Percentiles rank a stretch among this genome's conserved stretches.
These are phyloP conservation scores for Furnarius figulus DNA, from an alignment of 2,113 vertebrate genomes.

Conservation along the genomic window DNA sequence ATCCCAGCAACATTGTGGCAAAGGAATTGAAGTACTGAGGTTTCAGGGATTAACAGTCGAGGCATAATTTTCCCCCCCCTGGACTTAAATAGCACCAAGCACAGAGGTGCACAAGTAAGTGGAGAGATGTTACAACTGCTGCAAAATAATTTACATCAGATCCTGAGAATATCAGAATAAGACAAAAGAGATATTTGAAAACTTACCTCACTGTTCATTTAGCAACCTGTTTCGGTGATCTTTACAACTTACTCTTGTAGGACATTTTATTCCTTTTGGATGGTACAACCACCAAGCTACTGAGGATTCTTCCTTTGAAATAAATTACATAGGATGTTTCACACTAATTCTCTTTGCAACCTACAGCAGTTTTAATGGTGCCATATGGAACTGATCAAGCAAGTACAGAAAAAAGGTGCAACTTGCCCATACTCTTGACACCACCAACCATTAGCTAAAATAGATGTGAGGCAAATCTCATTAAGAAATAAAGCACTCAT, in stretches of 20 bases:
- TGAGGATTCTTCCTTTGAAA: not conserved
- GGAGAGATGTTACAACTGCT: not conserved
- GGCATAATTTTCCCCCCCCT: not conserved
- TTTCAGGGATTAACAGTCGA: not conserved
- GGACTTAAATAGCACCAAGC: not conserved
- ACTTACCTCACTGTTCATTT: not conserved
- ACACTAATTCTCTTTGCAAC: not conserved
- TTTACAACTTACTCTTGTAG: not conserved
- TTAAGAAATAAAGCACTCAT: not conserved
- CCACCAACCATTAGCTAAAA: not conserved
- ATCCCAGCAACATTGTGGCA: not conserved
- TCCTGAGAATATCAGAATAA: not conserved
- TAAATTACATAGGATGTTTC: not conserved
- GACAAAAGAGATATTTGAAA: not conserved
- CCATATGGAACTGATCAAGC: not conserved
- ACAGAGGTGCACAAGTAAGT: not conserved
- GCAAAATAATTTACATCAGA: not conserved
- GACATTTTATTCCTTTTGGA: not conserved
- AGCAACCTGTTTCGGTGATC: not conserved
- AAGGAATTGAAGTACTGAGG: not conserved
- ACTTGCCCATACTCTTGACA: not conserved
- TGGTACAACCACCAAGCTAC: not conserved
- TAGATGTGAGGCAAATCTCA: not conserved
- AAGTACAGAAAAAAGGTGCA: not conserved
- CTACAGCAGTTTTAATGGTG: not conserved